These are phyloP conservation scores for Drosophila pandora DNA, from an alignment of 1,140 invertebrate genomes.

Conservation along the genomic window DNA sequence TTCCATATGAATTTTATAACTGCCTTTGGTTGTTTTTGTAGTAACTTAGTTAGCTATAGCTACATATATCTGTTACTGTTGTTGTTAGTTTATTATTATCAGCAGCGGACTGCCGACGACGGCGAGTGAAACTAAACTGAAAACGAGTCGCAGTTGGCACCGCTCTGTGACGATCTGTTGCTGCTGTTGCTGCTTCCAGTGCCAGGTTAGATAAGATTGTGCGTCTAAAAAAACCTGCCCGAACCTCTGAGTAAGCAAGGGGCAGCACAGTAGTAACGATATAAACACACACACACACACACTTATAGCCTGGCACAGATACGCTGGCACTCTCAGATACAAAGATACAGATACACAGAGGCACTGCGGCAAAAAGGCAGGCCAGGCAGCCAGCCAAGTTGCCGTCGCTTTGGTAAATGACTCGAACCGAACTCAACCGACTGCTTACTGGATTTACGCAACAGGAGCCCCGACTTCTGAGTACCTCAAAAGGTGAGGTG, in stretches of 20 bases:
- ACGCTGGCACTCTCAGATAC: slow-evolving; percentile 22
- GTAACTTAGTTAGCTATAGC: slow-evolving; percentile 13
- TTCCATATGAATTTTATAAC: slow-evolving; percentile 21
- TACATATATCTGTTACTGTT: slow-evolving; percentile 9
- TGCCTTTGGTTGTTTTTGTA: slow-evolving; percentile 10
- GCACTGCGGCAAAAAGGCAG: slow-evolving; percentile 15
- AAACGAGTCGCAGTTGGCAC: slow-evolving; percentile 58
- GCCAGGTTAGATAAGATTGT: slow-evolving; percentile 81
- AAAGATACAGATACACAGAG: slow-evolving; percentile 27
- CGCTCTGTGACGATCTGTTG: slow-evolving; percentile 30
- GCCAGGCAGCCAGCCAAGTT: slow-evolving; percentile 46
- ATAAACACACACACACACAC: slow-evolving; percentile 46
- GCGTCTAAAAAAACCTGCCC: slow-evolving; percentile 73
- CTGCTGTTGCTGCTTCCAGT: neutral
- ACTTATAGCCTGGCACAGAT: slow-evolving; percentile 7
- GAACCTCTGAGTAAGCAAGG: slow-evolving; percentile 45
- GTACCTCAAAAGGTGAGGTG: slow-evolving; percentile 16
- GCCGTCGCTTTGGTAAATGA: slow-evolving; percentile 64
- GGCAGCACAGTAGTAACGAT: slow-evolving; percentile 55
- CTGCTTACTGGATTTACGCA: slow-evolving; percentile 80
- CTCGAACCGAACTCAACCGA: slow-evolving; percentile 63
- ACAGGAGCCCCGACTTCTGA: slow-evolving; percentile 75
- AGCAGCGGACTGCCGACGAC: slow-evolving; percentile 52
- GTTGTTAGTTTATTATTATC: slow-evolving; percentile 62
- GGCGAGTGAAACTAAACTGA: slow-evolving; percentile 72